Evolutionary conservation across 2,113 vertebrate species (phyloP), one percentile per base, ranked within the genome.

Genomic region (Pelodiscus sinensis): DNA sequence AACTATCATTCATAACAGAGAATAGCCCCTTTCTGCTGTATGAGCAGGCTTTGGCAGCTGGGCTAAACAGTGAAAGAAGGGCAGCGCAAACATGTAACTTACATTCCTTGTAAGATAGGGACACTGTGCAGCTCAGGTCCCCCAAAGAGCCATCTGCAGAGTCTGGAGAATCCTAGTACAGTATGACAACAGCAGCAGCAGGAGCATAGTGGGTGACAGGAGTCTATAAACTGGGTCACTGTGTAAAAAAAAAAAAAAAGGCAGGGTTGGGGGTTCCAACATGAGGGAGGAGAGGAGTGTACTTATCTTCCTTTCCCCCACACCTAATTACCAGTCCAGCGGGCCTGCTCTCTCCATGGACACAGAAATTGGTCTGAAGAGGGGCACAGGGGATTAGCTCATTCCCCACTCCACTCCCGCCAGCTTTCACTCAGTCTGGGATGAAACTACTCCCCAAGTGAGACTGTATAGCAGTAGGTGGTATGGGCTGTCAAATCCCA

Each of bases 271-370:
- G 35, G 18, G 4, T 73, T 85, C 56, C 25, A 50, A 27, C 56
- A 14, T 10, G 44, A 44, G 25, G 25, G 60, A 82, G 54, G 44
- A 19, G 27, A 77, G 25, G 35, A 14, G 3, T 57, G 25, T 44
- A 50, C 25, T 52, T 57, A 57, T 13, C 10, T 29, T 57, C 35
- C 55, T 77, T 27, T 51, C 57, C 52, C 44, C 16, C 29, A 16
- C 9, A 80, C 25, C 25, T 0, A 0, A 7, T 56, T 57, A 22
- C 50, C 57, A 35, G 22, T n/a, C 51, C 4, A 27, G 21, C 2
- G 4, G 8, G 31, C 19, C 65, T 71, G n/a, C 65, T 71, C 4
- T 71, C n/a, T 71, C 35, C 65, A 35, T 9, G 35, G 65, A 35
- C 16, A 35, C 65, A 19, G 65, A 71, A 71, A 35, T 71, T 71